phyloP scores from a whole-genome alignment of 2,888 invertebrate genomes.

The Eupelmus urozonus region DNA sequence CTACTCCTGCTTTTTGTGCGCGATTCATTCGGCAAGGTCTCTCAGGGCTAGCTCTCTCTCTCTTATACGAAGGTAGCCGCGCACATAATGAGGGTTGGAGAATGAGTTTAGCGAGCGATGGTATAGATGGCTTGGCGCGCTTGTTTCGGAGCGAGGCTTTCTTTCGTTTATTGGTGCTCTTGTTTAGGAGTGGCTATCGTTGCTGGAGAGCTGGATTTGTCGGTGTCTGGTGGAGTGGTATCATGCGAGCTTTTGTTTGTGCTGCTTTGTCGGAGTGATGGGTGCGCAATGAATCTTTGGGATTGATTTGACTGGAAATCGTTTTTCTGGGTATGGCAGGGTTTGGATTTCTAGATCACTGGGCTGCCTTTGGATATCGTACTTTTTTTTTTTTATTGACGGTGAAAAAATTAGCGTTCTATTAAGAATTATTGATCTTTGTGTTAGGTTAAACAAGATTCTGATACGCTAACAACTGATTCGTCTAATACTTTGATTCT shows the following conservation, averaged over 20 bases:
- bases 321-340: too few species aligned
- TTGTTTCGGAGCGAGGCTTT: conserved; percentile 7
- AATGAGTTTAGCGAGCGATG: conserved; percentile 38
- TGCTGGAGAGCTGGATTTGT: neutral
- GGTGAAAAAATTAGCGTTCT: too few species aligned
- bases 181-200: conserved; percentile 13
- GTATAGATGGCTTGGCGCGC: neutral
- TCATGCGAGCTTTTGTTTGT: conserved; percentile 12
- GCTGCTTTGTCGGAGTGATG: neutral
- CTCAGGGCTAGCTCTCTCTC: neutral
- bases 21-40: conserved; percentile 3
- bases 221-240: conserved; percentile 21
- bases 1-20: conserved; percentile 24
- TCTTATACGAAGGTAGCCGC: too few species aligned
- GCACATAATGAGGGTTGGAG: conserved; percentile 31
- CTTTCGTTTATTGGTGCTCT: conserved; percentile 65
- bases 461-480: too few species aligned
- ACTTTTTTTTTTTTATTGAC: too few species aligned
- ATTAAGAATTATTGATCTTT: too few species aligned
- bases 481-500: too few species aligned
- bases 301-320: too few species aligned
- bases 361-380: too few species aligned
- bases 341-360: too few species aligned
- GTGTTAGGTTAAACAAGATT: too few species aligned
- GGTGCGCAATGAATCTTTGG: too few species aligned